These are phyloP conservation scores for Catagonus wagneri DNA, from an alignment of 2,113 vertebrate species.

Conservation along the genomic window DNA sequence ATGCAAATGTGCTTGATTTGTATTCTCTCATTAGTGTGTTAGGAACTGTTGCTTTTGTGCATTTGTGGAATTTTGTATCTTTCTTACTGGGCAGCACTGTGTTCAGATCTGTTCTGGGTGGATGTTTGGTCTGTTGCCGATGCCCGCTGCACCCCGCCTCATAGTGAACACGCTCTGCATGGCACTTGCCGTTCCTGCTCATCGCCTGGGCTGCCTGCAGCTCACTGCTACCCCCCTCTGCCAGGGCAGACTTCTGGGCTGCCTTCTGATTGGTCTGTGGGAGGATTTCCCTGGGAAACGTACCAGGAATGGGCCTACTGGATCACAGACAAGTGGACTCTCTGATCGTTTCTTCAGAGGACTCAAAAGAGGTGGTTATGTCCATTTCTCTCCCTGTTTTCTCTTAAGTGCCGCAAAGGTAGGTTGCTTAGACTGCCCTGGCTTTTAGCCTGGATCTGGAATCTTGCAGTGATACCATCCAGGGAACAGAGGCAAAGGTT, in stretches of 20 bases:
- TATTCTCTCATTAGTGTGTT: not conserved
- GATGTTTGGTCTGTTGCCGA: not conserved
- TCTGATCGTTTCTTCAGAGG: not conserved
- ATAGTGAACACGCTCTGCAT: fast-evolving
- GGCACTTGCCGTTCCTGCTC: not conserved
- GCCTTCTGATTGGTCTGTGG: not conserved
- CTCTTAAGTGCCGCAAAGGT: not conserved
- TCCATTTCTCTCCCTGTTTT: not conserved
- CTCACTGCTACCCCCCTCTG: fast-evolving
- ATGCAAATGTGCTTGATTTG: not conserved
- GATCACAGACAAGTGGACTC: not conserved
- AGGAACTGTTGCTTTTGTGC: not conserved
- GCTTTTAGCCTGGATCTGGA: not conserved
- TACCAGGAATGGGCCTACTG: not conserved
- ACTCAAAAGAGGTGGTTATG: not conserved
- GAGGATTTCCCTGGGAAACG: not conserved
- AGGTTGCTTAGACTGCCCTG: not conserved
- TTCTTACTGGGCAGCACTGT: not conserved
- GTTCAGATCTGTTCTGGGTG: not conserved
- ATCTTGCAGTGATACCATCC: not conserved
- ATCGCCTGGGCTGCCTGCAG: not conserved
- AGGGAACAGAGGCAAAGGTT: not conserved
- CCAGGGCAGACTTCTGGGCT: not conserved
- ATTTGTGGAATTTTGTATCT: not conserved
- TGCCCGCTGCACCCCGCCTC: not conserved